Evolutionary conservation across 2,113 vertebrate genomes (phyloP).

Genomic region (Dunckerocampus dactyliophorus): DNA sequence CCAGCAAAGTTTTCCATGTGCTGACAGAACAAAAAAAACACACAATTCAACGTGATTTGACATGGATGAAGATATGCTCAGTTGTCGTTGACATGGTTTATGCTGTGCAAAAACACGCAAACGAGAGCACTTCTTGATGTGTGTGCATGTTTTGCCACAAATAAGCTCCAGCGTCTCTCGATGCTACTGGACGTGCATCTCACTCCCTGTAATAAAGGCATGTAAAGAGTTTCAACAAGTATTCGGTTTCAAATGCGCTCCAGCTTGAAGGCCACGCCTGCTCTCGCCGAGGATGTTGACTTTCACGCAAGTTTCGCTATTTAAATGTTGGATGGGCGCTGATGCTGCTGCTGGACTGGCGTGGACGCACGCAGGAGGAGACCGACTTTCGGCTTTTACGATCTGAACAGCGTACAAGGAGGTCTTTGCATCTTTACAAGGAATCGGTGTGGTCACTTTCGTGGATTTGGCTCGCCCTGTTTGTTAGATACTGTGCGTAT

Average conservation of each 20-base stretch:
- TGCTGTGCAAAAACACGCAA: constrained; percentile 2
- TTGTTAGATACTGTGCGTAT: background rate
- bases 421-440: background rate
- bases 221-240: constrained; percentile 47
- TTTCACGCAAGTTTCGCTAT: constrained; percentile 68
- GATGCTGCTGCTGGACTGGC: constrained; percentile 53
- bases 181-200: background rate
- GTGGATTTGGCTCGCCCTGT: background rate
- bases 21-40: constrained; percentile 32
- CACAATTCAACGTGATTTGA: constrained; percentile 32
- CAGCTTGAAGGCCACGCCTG: constrained; percentile 63
- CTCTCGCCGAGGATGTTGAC: constrained; percentile 58
- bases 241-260: constrained; percentile 65
- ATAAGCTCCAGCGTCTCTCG: background rate
- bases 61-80: constrained; percentile 20
- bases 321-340: constrained; percentile 68
- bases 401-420: constrained; percentile 23
- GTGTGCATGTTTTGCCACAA: background rate
- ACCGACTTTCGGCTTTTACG: constrained; percentile 59
- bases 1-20: constrained; percentile 59
- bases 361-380: constrained; percentile 67
- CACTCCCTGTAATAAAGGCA: constrained; percentile 5
- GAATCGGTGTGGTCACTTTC: constrained; percentile 10
- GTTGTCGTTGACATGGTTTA: constrained; percentile 17
- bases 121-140: background rate